Evolutionary conservation across 2,797 vertebrate species (phyloP).

Genomic region (Enteromius fasciolatus): DNA sequence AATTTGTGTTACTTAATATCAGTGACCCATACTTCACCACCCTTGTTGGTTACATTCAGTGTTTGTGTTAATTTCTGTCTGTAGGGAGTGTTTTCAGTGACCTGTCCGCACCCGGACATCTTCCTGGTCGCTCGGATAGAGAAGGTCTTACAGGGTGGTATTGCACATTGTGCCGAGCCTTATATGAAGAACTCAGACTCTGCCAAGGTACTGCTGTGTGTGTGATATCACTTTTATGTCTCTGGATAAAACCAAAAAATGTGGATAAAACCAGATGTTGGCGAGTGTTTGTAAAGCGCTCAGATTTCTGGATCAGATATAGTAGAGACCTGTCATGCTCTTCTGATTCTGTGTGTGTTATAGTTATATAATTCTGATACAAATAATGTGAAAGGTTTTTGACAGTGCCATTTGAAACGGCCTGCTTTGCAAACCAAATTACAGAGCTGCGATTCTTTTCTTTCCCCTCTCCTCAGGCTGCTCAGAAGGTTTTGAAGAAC

Average conservation of each 20-base stretch:
- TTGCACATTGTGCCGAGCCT: slow-evolving; percentile 93
- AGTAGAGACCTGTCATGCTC: not conserved
- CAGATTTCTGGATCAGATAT: not conserved
- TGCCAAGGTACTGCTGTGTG: slow-evolving; percentile 84
- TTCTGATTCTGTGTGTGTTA: not conserved
- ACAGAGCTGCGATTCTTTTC: slow-evolving; percentile 15
- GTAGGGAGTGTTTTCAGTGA: slow-evolving; percentile 96
- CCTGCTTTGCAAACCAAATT: slow-evolving; percentile 35
- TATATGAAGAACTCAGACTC: slow-evolving; percentile 99
- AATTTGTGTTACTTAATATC: too few relatives aligned
- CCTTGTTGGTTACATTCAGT: not conserved
- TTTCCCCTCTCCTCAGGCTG: slow-evolving; percentile 78
- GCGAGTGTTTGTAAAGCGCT: not conserved
- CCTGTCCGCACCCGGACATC: slow-evolving; percentile 94
- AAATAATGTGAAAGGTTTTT: slow-evolving; percentile 14
- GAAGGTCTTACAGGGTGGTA: slow-evolving; percentile 95
- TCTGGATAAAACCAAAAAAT: not conserved
- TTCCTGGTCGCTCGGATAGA: slow-evolving; percentile 97
- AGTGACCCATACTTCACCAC: not conserved
- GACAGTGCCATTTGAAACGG: slow-evolving; percentile 20
- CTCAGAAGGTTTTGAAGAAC: slow-evolving; percentile 97
- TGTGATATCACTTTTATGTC: not conserved
- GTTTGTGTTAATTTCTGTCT: not conserved
- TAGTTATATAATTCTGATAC: slow-evolving; percentile 7
- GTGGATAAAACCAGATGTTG: slow-evolving; percentile 5